phyloP scores from a whole-genome alignment of 2,113 vertebrate genomes.

The Colinus virginianus region DNA sequence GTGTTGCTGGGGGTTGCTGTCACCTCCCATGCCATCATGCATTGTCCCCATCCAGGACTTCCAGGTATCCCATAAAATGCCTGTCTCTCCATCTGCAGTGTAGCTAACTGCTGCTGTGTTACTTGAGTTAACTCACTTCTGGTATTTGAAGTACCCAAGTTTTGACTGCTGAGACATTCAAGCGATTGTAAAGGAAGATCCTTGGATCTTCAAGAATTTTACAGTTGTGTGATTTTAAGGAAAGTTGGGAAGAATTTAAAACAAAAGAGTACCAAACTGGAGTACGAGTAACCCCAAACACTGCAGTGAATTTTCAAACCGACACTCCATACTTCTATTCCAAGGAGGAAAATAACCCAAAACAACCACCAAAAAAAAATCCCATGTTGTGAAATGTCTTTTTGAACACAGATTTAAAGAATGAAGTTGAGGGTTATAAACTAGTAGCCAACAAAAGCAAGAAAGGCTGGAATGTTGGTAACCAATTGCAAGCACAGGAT shows the following conservation, averaged over 20 bases:
- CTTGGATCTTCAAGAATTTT: slow-evolving; percentile 38
- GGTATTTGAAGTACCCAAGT: background rate
- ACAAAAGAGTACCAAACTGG: background rate
- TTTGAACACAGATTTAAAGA: slow-evolving; percentile 81
- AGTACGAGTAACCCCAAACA: background rate
- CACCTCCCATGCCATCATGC: background rate
- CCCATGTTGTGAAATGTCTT: slow-evolving; percentile 77
- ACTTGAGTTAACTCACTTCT: slow-evolving; percentile 30
- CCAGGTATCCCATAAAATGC: slow-evolving; percentile 24
- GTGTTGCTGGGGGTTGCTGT: slow-evolving; percentile 50
- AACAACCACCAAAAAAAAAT: background rate
- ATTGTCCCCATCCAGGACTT: background rate
- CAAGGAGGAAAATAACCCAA: background rate
- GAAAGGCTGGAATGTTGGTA: slow-evolving; percentile 80
- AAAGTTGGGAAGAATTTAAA: background rate
- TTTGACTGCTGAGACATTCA: slow-evolving; percentile 46
- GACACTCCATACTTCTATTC: slow-evolving; percentile 53
- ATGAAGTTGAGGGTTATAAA: slow-evolving; percentile 80
- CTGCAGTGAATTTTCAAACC: slow-evolving; percentile 8
- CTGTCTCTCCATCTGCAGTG: slow-evolving; percentile 17
- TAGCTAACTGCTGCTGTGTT: slow-evolving; percentile 3
- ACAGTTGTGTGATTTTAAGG: background rate
- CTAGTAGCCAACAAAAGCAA: slow-evolving; percentile 84
- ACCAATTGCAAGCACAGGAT: slow-evolving; percentile 65
- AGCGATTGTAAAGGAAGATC: background rate